phyloP scores from a whole-genome alignment of 2,797 vertebrate species.

The Carapus acus region DNA sequence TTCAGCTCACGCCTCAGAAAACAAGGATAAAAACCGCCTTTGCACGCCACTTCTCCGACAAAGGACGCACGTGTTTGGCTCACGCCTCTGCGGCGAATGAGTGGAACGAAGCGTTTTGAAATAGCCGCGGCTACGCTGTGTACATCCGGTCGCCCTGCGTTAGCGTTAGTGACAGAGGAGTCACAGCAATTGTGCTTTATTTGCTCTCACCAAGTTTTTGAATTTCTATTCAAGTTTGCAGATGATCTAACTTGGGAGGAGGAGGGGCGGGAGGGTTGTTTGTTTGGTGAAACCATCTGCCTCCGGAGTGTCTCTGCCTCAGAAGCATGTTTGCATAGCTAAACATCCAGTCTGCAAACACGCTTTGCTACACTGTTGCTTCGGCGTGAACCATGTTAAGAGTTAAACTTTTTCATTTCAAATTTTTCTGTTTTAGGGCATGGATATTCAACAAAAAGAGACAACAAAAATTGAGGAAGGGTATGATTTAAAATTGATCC shows the following conservation, averaged over 20 bases:
- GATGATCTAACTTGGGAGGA: conserved; percentile 12
- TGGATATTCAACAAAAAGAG: too few relatives aligned
- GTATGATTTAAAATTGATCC: too few relatives aligned
- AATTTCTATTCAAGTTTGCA: conserved; percentile 16
- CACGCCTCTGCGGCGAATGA: conserved; percentile 1
- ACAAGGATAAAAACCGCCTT: not conserved
- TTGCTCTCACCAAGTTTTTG: conserved; percentile 13
- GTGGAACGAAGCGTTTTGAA: too few relatives aligned
- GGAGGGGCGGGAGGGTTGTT: conserved; percentile 18
- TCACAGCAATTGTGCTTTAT: too few relatives aligned
- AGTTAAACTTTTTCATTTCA: too few relatives aligned
- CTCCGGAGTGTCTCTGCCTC: conserved; percentile 30
- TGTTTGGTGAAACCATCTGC: conserved; percentile 34
- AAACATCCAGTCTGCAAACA: conserved; percentile 53
- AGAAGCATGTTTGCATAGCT: conserved; percentile 48
- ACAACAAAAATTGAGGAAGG: too few relatives aligned
- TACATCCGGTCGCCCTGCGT: too few relatives aligned
- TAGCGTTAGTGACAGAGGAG: too few relatives aligned
- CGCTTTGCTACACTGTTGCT: conserved; percentile 29
- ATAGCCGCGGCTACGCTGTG: too few relatives aligned
- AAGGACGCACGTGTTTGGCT: not conserved
- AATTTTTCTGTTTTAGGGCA: too few relatives aligned
- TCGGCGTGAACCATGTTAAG: too few relatives aligned
- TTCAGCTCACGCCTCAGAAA: not conserved
- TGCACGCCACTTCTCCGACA: not conserved